Evolutionary conservation across 2,113 vertebrate species (phyloP), one percentile per base, ranked within the genome.

Genomic region (Madoqua kirkii): DNA sequence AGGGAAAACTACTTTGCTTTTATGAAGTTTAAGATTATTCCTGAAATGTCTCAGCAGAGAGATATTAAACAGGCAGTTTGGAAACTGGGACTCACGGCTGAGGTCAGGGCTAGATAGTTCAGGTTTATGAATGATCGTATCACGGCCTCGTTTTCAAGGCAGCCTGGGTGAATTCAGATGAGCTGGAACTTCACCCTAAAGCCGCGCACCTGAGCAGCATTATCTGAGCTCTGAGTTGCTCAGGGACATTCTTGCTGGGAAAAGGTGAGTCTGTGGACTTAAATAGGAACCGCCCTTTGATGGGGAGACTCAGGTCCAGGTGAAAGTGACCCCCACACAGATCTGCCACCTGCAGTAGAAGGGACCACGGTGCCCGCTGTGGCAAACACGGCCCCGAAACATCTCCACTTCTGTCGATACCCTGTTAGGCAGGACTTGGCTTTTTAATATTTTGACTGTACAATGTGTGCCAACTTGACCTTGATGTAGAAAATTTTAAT

Each of bases 401-500:
- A 95, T 95, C 96, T 96, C 95, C 79, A 21, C 96, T 97, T 89
- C 97, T 96, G 98, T 98, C 94, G 1, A 98, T 98, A 98, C 92
- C 79, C 97, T 95, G 98, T 98, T 96, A 98, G 98, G 98, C 98
- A 98, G 98, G 91, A 87, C 98, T 98, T 98, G 98, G 98, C 97
- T 98, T 98, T 98, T 98, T 98, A 98, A 98, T 98, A 98, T 98
- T 99, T 99, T 0, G 97, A 98, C 98, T 98, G 98, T 97, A 98
- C 98, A 98, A 98, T 97, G 92, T 96, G 98, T 97, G 98, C 97
- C 98, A 98, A 96, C 98, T 97, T 43, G 98, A 98, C 99, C 99
- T 99, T 99, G 98, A 98, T 97, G 98, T 94, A 97, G 98, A 98
- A 99, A 98, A 98, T 98, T 98, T 99, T 98, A 98, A 99, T 99